Base-by-base conservation (phyloP, 2,888 invertebrate genomes). In the Andricus quercusramuli region DNA sequence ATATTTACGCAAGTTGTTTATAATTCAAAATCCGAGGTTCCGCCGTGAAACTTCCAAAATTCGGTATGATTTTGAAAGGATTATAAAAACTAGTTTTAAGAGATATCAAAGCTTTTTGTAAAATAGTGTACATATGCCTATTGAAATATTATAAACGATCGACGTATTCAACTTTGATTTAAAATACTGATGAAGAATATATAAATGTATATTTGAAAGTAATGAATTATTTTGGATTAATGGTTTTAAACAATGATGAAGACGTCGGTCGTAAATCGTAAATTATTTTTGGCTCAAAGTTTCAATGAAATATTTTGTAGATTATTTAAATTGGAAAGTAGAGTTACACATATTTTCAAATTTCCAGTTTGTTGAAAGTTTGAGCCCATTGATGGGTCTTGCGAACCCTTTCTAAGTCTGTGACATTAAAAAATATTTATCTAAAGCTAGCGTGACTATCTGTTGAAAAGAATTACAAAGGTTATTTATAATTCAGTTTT, bases 371-470 rank as follows among this genome's bases (percentile, higher is more conserved):
- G 22, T 51, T 70, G 70, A 11, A 25, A 70, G 29, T 51, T 25
- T 70, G 70, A 70, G 70, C 47, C 47, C 13, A 15, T 25, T 20
- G 15, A 70, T 25, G 70, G 25, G 25, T 70, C 20, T 6, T n/a
- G 9, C n/a, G 20, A 47, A 70, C 47, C 47, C 44, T 47, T 70
- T 47, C 47, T 20, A 51, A 70, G 70, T 51, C 70, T 70, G 47
- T 70, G 70, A 70, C 70, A 70, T 47, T 51, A 41, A 47, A 22
- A 70, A 70, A 47, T 70, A 70, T 70, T 70, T 70, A 70, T 70
- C 47, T 29, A 70, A 70, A 70, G 67, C 67, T 67, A 67, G 22
- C 41, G 67, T 67, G 67, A 70, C 70, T 29, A 25, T 68, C 47
- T 47, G 47, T 47, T 47, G 11, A 51, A 47, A 70, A 51, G 0